Evolutionary conservation across 2,888 invertebrate species (phyloP).

Genomic region (Pocota personata): DNA sequence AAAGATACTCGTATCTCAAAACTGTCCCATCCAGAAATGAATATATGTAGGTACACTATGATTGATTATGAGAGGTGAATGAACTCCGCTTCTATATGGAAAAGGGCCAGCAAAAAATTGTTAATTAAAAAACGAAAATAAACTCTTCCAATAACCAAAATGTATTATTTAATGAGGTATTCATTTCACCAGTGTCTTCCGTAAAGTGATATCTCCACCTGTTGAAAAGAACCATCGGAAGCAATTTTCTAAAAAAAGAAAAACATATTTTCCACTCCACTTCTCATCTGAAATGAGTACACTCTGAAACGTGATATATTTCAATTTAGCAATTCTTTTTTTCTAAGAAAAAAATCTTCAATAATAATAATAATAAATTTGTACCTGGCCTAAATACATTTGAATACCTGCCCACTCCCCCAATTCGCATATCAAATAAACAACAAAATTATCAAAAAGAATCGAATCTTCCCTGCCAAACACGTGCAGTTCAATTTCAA

Average conservation of each 20-base stretch:
- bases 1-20: too few species aligned
- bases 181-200: background rate
- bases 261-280: background rate
- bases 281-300: background rate
- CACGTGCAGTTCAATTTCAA: slow-evolving; percentile 44
- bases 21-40: too few species aligned
- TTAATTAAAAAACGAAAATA: background rate
- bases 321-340: slow-evolving; percentile 8
- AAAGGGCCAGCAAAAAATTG: too few species aligned
- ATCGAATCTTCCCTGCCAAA: slow-evolving; percentile 9
- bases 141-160: background rate
- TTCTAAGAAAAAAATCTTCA: background rate
- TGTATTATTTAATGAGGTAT: background rate
- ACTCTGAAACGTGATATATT: slow-evolving; percentile 44
- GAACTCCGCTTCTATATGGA: too few species aligned
- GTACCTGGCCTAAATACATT: slow-evolving; percentile 2
- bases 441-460: slow-evolving; percentile 22
- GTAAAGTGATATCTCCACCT: background rate
- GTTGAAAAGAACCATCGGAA: background rate
- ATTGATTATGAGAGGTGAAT: too few species aligned
- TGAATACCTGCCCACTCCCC: background rate
- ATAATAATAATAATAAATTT: background rate
- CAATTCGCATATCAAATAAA: slow-evolving; percentile 31
- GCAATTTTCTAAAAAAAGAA: background rate
- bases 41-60: too few species aligned